These are phyloP conservation scores for Enteromius unitaeniatus DNA, from an alignment of 2,797 vertebrate genomes.

Conservation along the genomic window DNA sequence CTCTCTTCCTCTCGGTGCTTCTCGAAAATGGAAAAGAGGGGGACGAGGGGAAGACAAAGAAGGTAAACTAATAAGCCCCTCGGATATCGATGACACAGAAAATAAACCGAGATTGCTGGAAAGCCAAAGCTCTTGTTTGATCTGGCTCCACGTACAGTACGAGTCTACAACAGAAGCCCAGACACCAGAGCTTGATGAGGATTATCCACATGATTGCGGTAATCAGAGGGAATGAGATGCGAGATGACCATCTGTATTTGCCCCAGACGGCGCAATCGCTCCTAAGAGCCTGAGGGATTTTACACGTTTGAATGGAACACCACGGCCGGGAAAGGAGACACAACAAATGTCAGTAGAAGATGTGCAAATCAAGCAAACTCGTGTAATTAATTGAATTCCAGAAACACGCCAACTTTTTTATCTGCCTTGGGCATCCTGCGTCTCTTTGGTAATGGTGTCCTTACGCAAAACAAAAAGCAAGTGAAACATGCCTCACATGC, in stretches of 20 bases:
- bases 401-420: constrained; percentile 60
- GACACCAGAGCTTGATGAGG: constrained; percentile 62
- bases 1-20: constrained; percentile 43
- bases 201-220: constrained; percentile 74
- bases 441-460: constrained; percentile 55
- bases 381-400: constrained; percentile 71
- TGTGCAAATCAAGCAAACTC: constrained; percentile 67
- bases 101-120: constrained; percentile 56
- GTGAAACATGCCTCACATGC: constrained; percentile 14
- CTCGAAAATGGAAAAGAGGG: constrained; percentile 34
- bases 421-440: constrained; percentile 42
- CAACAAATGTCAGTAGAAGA: constrained; percentile 68
- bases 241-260: constrained; percentile 68
- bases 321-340: constrained; percentile 37
- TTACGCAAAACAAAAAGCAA: constrained; percentile 52
- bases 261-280: constrained; percentile 57
- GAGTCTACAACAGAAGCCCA: constrained; percentile 26
- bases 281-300: constrained; percentile 61
- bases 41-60: constrained; percentile 45
- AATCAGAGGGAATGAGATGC: constrained; percentile 71
- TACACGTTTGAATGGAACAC: constrained; percentile 58
- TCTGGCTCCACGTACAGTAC: constrained; percentile 3
- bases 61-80: constrained; percentile 61
- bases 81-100: constrained; percentile 60
- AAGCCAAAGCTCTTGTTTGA: constrained; percentile 51